A percentile compares a stretch with the other conserved stretches of the same genome.
Conservation (phyloP, 2,888 invertebrate species). For the Synanthedon tipuliformis region DNA sequence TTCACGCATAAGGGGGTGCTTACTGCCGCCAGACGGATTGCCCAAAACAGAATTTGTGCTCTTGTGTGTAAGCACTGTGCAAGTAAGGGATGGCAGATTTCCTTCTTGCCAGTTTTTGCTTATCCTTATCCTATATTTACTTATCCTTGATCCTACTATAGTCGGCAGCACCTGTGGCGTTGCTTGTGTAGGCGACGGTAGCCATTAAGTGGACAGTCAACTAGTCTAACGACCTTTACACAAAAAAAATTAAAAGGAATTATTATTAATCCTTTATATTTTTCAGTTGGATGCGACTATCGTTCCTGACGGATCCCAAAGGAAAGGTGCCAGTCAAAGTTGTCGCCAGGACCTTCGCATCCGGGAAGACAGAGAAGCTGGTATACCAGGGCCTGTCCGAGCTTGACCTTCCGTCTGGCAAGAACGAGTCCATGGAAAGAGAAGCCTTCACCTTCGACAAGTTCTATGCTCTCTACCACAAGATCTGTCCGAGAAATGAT, state of each 20-base stretch:
- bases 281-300: conserved; percentile 97
- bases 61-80: too few species aligned
- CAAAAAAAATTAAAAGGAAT: neutral
- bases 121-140: too few species aligned
- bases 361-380: conserved; percentile 98
- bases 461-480: conserved; percentile 97
- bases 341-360: conserved; percentile 96
- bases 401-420: conserved; percentile 92
- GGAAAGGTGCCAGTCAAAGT: conserved; percentile 98
- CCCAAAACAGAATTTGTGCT: too few species aligned
- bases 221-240: neutral
- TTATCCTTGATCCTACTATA: too few species aligned
- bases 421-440: conserved; percentile 95
- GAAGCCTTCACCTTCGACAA: conserved; percentile 98
- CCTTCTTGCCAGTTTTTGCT: too few species aligned
- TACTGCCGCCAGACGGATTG: too few species aligned
- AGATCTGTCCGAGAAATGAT: conserved; percentile 98
- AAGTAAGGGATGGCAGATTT: too few species aligned
- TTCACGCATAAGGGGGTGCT: too few species aligned
- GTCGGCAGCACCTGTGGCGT: too few species aligned
- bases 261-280: conserved; percentile 11
- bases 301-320: conserved; percentile 91
- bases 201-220: neutral
- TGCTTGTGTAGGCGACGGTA: too few species aligned
- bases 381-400: conserved; percentile 97